Conservation (phyloP, 2,888 invertebrate species). For the Tetragonula carbonaria region DNA sequence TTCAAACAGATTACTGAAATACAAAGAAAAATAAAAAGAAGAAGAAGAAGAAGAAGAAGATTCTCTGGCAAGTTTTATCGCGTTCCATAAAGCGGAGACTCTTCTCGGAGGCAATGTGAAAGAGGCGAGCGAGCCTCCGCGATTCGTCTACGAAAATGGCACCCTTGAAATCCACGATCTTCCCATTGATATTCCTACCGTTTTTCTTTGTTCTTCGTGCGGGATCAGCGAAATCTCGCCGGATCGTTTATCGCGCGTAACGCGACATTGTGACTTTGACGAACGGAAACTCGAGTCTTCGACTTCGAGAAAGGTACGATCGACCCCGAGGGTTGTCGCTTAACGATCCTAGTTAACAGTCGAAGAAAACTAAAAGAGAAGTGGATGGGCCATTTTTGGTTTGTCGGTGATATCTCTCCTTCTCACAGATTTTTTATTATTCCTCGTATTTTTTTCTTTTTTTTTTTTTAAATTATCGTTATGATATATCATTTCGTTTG, state of each 20-base stretch:
- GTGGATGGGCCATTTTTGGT: conserved; percentile 1
- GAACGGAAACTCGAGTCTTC: conserved; percentile 31
- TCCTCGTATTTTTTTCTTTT: neutral
- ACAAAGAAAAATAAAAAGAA: neutral
- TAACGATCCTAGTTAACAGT: conserved; percentile 69
- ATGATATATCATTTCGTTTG: neutral
- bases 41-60: neutral
- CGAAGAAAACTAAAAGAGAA: conserved; percentile 43
- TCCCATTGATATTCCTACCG: conserved; percentile 50
- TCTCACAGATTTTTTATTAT: neutral
- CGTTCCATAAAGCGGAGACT: conserved; percentile 41
- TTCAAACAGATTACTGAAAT: neutral
- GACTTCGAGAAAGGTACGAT: conserved; percentile 37
- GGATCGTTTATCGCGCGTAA: conserved; percentile 65
- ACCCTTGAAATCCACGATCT: conserved; percentile 46
- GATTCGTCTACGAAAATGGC: conserved; percentile 37
- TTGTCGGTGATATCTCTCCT: neutral
- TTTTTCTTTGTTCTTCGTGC: conserved; percentile 56
- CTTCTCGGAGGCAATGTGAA: neutral
- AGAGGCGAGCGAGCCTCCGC: conserved; percentile 24
- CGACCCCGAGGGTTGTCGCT: conserved; percentile 45
- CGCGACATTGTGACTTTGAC: conserved; percentile 33
- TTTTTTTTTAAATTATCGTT: neutral
- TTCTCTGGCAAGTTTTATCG: conserved; percentile 31
- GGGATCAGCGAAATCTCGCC: conserved; percentile 51